phyloP scores from a whole-genome alignment of 92 coral and sea anemone species.

The Isaurus tuberculatus region DNA sequence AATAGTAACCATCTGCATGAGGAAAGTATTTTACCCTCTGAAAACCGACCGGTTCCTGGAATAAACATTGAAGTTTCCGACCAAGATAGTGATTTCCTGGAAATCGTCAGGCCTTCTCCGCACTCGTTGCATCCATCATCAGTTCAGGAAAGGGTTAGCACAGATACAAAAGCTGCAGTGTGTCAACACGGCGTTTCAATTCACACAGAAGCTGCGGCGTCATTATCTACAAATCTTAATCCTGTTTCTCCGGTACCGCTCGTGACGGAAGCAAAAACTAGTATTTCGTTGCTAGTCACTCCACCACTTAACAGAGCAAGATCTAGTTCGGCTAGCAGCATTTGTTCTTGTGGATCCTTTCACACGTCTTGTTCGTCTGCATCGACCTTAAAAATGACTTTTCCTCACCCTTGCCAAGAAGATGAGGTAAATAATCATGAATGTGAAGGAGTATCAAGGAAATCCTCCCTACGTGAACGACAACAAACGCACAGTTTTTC shows the following conservation, averaged over 20 bases:
- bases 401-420: slow-evolving; percentile 22
- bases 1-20: slow-evolving; percentile 14
- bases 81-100: neutral
- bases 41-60: slow-evolving; percentile 53
- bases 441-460: slow-evolving; percentile 11
- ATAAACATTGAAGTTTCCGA: slow-evolving; percentile 41
- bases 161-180: slow-evolving; percentile 57
- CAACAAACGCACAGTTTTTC: slow-evolving; percentile 9
- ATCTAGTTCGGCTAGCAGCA: slow-evolving; percentile 1
- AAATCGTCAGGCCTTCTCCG: slow-evolving; percentile 15
- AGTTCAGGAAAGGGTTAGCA: slow-evolving; percentile 43
- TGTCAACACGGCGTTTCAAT: slow-evolving; percentile 74
- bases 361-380: slow-evolving; percentile 10
- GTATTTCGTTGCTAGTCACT: slow-evolving; percentile 26
- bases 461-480: slow-evolving; percentile 13
- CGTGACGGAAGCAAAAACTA: slow-evolving; percentile 30
- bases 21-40: slow-evolving; percentile 5
- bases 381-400: neutral
- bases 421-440: neutral
- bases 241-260: slow-evolving; percentile 40
- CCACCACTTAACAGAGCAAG: neutral
- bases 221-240: slow-evolving; percentile 63
- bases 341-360: neutral
- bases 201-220: slow-evolving; percentile 74
- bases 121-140: slow-evolving; percentile 56